A percentile compares a stretch with the other conserved stretches of the same genome.
phyloP scores from a whole-genome alignment of 1,140 invertebrate species.

The Colletes latitarsis region DNA sequence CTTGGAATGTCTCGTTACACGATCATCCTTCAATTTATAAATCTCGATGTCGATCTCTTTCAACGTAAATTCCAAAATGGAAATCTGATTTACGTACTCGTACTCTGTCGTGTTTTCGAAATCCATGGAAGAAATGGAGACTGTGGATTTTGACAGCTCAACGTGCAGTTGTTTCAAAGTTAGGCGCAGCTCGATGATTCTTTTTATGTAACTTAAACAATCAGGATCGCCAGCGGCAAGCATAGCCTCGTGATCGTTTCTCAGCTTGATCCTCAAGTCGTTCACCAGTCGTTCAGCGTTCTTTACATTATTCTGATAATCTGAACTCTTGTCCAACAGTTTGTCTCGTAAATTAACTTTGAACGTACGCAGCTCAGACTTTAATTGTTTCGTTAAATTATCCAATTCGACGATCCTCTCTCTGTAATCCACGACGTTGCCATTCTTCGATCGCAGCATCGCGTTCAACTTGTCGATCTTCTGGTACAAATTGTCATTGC shows the following conservation, averaged over 20 bases:
- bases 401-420: slow-evolving; percentile 56
- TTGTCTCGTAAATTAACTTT: slow-evolving; percentile 21
- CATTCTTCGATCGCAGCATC: slow-evolving; percentile 46
- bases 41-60: slow-evolving; percentile 39
- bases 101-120: not conserved
- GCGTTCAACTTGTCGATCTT: slow-evolving; percentile 52
- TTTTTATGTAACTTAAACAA: slow-evolving; percentile 52
- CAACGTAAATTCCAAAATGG: slow-evolving; percentile 28
- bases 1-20: slow-evolving; percentile 22
- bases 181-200: slow-evolving; percentile 45
- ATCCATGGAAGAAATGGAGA: not conserved
- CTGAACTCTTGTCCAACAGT: not conserved
- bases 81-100: slow-evolving; percentile 16
- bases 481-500: slow-evolving; percentile 25
- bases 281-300: slow-evolving; percentile 43
- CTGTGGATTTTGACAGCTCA: slow-evolving; percentile 15
- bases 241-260: slow-evolving; percentile 56
- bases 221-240: slow-evolving; percentile 47
- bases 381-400: slow-evolving; percentile 40
- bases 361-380: slow-evolving; percentile 37
- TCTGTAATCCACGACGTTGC: slow-evolving; percentile 41
- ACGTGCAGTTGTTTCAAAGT: slow-evolving; percentile 40
- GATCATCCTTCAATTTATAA: slow-evolving; percentile 35
- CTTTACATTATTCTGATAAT: slow-evolving; percentile 1
- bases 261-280: slow-evolving; percentile 53